A percentile compares a stretch with the other conserved stretches of the same genome.
These are phyloP conservation scores for Zaprionus camerounensis DNA, from an alignment of 1,140 invertebrate species.

Conservation along the genomic window DNA sequence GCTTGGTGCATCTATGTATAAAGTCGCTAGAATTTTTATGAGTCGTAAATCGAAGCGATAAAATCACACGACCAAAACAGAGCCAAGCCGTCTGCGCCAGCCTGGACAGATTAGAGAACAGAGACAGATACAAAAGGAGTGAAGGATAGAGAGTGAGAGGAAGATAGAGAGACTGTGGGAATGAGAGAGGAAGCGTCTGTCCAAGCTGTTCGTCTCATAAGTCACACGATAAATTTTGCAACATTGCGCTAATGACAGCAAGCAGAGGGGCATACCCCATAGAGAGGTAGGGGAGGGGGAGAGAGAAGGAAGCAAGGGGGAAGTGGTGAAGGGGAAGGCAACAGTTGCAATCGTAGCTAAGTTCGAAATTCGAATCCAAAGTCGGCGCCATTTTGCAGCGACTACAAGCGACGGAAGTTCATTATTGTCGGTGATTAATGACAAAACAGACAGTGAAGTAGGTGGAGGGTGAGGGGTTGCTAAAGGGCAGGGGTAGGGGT, in stretches of 20 bases:
- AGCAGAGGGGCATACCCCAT: not conserved
- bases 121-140: not conserved
- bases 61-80: constrained; percentile 75
- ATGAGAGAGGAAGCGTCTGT: constrained; percentile 8
- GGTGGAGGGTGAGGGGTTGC: not conserved
- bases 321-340: not conserved
- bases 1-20: constrained; percentile 53
- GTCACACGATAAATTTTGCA: constrained; percentile 81
- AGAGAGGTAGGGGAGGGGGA: not conserved
- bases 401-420: constrained; percentile 79
- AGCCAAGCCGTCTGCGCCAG: constrained; percentile 41
- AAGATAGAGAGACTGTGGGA: no score
- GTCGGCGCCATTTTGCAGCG: constrained; percentile 47
- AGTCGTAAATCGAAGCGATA: constrained; percentile 83
- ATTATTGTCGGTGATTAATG: constrained; percentile 84
- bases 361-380: constrained; percentile 43
- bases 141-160: not conserved
- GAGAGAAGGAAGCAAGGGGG: not conserved
- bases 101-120: constrained; percentile 22
- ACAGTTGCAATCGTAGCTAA: constrained; percentile 38
- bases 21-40: constrained; percentile 78
- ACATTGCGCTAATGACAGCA: constrained; percentile 79
- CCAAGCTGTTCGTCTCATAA: constrained; percentile 58
- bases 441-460: constrained; percentile 43
- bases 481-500: not conserved